Base-by-base conservation (phyloP, 2,888 invertebrate genomes). In the Agonopterix subpropinquella region DNA sequence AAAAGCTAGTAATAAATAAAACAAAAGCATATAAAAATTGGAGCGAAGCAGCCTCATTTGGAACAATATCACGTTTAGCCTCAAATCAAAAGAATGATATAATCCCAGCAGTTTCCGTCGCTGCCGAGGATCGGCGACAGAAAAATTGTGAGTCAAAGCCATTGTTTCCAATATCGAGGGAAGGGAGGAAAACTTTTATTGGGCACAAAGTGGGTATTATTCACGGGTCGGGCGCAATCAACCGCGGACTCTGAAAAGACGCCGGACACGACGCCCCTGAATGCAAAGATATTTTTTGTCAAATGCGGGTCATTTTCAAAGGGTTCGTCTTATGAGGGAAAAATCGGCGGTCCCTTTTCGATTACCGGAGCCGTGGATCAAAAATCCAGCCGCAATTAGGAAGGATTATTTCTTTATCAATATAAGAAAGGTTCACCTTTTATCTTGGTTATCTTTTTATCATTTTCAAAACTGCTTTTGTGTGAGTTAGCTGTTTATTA, bases 161-260 rank as follows among this genome's bases (percentile, higher is more conserved):
- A 83, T 86, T 87, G 85, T 87, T 86, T 87, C 81, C 85, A 84
- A 86, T 83, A 82, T 80, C 78, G 62, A 54, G 39, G 61, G 68
- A 68, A 73, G 69, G 73, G 73, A 71, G 75, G 83, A 73, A 78
- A 83, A 84, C 74, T 86, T 86, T 85, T 86, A 86, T 86, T 80
- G 80, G 75, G 81, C 78, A 80, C 84, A 83, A 86, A 86, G 87
- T 86, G 81, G 78, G 80, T 77, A 83, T 87, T 82, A 85, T 83
- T 85, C 81, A 81, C 73, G 77, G 77, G 69, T 70, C 70, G 75
- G 68, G 76, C 74, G 80, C 79, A 80, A 82, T 83, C 81, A 84
- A 73, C 76, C 73, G 70, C 72, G 70, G 69, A 62, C 67, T 63
- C 65, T 56, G 63, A 65, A 63, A 60, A 63, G 63, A 64, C 63